Base-by-base conservation (phyloP, 2,113 vertebrate genomes). In the Emberiza fucata region DNA sequence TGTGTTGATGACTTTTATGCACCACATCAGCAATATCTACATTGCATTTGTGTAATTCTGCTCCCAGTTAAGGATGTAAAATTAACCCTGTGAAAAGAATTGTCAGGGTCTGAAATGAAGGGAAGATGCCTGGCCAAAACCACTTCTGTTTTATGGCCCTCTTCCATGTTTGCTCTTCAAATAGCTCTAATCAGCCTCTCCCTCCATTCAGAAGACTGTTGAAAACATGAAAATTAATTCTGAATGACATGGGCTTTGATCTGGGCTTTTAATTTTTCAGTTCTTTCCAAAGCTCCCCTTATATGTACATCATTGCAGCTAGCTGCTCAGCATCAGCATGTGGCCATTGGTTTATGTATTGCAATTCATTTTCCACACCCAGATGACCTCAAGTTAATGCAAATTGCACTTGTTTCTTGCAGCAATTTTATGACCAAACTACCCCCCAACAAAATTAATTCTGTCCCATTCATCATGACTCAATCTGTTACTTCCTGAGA, bases 161-260 rank as follows among this genome's bases (percentile, higher is more conserved):
- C 39, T 90, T 90, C 86, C 88, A 93, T 21, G 47, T 56, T 45
- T 18, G 4, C 35, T 91, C 87, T 91, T 88, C 87, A 92, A 94
- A 95, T 82, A 91, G 78, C 77, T 91, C 53, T 87, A 79, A 91
- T 85, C 53, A 79, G 39, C 12, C n/a, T 69, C 50, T 80, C 33
- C 28, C 50, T 90, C 44, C 50, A 40, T 27, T 81, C 60, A 90
- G 51, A 83, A 94, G 37, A 61, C 7, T 66, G 50, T 25, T 61
- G 42, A 94, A 91, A 92, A 57, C 50, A 85, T 37, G 39, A 91
- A 90, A 88, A 91, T 95, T 91, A 72, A 63, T 90, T 95, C 61
- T 69, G 50, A 94, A 92, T 90, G 85, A 72, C 33, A 39, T 6
- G 47, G 28, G 29, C 42, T 85, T 92, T 76, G 29, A 68, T 65